Evolutionary conservation across 2,888 invertebrate genomes (phyloP), one percentile per base, ranked within the genome.

Genomic region (Sabellastarte sp.): DNA sequence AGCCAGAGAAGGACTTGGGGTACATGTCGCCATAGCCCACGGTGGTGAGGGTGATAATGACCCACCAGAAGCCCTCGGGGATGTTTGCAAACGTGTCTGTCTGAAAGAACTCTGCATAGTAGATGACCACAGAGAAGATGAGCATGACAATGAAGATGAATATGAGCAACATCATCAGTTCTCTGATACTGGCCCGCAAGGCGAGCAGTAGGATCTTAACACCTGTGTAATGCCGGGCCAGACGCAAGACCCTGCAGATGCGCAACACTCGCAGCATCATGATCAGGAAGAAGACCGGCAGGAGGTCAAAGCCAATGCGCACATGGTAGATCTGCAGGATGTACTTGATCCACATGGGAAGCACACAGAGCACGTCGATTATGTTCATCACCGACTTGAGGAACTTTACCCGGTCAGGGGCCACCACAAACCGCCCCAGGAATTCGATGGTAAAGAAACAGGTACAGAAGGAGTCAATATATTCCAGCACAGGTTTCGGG

Each of bases 11-110:
- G 1, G 74, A 73, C 10, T 70, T 73, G 0, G 79, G 79, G 53
- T 72, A 73, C 66, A 73, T 75, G 63, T 77, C 76, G 2, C 79
- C 79, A 61, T 78, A 78, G 4, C 76, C 76, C 3, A 76, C 75
- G 0, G 76, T 76, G 32, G 76, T 76, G 70, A 76, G 69, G 52
- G 76, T 76, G 59, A 76, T 74, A n/a, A 76, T 68, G 1, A 75
- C 72, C 76, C 76, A 76, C 76, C 76, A 76, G 65, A 73, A 73
- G 3, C 73, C 69, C 4, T 69, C 66, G 3, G 67, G 69, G 32
- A 73, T 71, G 28, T 66, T 70, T 10, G 61, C 59, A 61, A 73
- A 76, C 26, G 71, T 73, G 26, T 72, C 70, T 26, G 69, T 59
- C 10, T 53, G 63, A 53, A 73, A 68, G 51, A 75, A 70, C 64